phyloP scores from a whole-genome alignment of 2,888 invertebrate species.

The Trachelus tabidus region DNA sequence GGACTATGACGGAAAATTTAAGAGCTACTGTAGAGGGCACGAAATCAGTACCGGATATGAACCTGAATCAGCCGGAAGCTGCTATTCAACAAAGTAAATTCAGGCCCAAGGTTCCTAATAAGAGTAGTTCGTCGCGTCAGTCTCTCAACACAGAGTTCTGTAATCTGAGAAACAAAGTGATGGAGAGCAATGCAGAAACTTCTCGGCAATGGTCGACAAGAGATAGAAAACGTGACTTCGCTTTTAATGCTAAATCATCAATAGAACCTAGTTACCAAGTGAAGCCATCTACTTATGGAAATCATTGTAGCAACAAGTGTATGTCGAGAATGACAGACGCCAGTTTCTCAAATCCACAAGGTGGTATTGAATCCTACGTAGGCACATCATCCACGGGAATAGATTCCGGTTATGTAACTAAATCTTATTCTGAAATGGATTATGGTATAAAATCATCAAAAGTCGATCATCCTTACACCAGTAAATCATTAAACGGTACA shows the following conservation, averaged over 20 bases:
- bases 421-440: constrained; percentile 6
- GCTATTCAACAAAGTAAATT: constrained; percentile 26
- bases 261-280: constrained; percentile 8
- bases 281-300: constrained; percentile 1
- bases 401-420: constrained; percentile 20
- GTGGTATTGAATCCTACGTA: not conserved
- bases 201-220: constrained; percentile 11
- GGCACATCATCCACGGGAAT: constrained; percentile 5
- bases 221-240: not conserved
- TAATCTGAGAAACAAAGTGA: constrained; percentile 47
- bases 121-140: constrained; percentile 32
- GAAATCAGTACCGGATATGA: constrained; percentile 34
- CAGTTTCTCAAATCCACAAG: not conserved
- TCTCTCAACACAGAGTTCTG: constrained; percentile 54
- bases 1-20: constrained; percentile 55
- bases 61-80: constrained; percentile 29
- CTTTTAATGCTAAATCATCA: not conserved
- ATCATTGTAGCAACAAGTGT: not conserved
- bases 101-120: constrained; percentile 32
- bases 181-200: constrained; percentile 35
- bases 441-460: constrained; percentile 4
- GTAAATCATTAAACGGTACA: not conserved
- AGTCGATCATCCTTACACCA: constrained; percentile 7
- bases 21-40: constrained; percentile 32
- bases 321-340: not conserved